Evolutionary conservation across 2,113 vertebrate genomes (phyloP).

Genomic region (Pholis gunnellus): DNA sequence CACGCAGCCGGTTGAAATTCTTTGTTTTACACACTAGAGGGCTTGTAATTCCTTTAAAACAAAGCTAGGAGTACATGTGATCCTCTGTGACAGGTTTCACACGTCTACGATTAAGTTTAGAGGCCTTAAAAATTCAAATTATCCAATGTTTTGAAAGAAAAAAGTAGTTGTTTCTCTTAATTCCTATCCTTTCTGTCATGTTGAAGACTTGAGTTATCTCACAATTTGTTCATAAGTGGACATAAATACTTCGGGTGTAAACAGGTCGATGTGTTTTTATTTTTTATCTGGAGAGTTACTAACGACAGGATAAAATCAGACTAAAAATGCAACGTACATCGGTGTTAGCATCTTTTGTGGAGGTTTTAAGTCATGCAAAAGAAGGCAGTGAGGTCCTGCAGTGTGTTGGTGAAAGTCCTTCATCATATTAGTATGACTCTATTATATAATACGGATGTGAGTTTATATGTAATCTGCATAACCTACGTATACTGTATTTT

Average conservation of each 20-base stretch:
- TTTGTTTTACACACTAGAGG: background rate
- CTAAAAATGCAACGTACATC: background rate
- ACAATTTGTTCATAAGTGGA: no score
- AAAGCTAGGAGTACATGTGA: background rate
- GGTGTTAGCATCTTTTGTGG: background rate
- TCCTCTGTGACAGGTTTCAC: background rate
- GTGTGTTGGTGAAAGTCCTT: background rate
- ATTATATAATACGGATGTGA: background rate
- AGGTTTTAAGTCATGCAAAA: background rate
- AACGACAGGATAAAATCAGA: background rate
- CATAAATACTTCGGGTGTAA: background rate
- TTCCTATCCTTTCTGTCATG: background rate
- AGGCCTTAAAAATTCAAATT: background rate
- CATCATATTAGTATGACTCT: background rate
- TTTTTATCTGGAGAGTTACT: background rate
- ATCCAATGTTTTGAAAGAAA: background rate
- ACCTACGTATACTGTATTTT: background rate
- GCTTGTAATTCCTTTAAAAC: background rate
- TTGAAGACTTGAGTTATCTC: background rate
- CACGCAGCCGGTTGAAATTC: background rate
- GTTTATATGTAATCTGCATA: background rate
- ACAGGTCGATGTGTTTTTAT: background rate
- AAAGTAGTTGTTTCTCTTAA: background rate
- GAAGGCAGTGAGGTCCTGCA: background rate
- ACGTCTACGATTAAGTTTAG: background rate